Percentiles rank a stretch among this genome's conserved stretches.
Evolutionary conservation across 2,797 vertebrate species (phyloP).

Genomic region (Leptatherina wallacei): DNA sequence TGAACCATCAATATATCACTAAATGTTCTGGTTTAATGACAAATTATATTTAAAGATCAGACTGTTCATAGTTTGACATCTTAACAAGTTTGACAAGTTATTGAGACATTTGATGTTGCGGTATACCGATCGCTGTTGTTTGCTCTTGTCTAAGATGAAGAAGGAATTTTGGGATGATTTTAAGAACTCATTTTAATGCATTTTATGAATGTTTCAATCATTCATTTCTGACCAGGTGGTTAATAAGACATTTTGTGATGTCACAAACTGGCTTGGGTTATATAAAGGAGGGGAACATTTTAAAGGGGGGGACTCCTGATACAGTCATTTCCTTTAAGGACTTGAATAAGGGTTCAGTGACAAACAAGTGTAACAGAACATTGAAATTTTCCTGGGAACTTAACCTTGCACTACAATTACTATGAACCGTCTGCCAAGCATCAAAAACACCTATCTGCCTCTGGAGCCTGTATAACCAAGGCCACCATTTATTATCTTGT

Average conservation of each 20-base stretch:
- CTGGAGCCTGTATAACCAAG: background rate
- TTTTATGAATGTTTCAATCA: background rate
- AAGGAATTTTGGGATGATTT: background rate
- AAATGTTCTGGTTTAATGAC: too few relatives aligned
- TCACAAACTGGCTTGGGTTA: background rate
- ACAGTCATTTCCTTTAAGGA: background rate
- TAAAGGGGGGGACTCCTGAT: too few relatives aligned
- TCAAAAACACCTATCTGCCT: conserved; percentile 12
- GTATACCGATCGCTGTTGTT: too few relatives aligned
- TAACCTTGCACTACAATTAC: background rate
- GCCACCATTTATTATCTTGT: conserved; percentile 31
- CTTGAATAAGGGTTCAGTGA: background rate
- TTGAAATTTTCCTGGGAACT: background rate
- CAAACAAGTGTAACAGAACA: background rate
- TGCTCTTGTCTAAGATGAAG: too few relatives aligned
- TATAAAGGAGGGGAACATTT: background rate
- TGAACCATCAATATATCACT: too few relatives aligned
- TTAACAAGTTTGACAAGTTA: too few relatives aligned
- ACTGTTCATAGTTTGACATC: too few relatives aligned
- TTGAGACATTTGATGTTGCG: too few relatives aligned
- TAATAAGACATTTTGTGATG: background rate
- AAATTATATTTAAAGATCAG: too few relatives aligned
- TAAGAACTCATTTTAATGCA: background rate
- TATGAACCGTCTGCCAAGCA: background rate
- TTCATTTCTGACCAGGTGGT: background rate